Conservation (phyloP, 1,140 invertebrate species). For the Monomorium pharaonis region DNA sequence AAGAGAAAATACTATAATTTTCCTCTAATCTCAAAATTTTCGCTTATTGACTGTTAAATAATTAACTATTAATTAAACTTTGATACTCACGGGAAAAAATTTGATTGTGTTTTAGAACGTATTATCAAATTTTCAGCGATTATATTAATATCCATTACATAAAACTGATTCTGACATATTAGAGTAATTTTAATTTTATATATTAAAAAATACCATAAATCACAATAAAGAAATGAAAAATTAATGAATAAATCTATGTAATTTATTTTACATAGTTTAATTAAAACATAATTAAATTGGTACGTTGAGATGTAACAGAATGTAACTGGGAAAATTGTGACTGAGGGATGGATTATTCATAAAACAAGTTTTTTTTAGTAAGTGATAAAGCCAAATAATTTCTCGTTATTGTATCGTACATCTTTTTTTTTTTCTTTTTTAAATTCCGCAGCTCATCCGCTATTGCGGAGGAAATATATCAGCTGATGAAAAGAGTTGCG, state of each 20-base stretch:
- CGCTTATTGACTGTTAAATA: not conserved
- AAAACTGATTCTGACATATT: not conserved
- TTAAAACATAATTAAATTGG: no score
- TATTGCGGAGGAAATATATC: conserved; percentile 13
- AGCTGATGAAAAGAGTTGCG: conserved; percentile 32
- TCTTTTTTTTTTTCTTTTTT: not conserved
- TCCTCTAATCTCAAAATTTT: no score
- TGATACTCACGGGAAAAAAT: not conserved
- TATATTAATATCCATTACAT: not conserved
- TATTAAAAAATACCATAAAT: not conserved
- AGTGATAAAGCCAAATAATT: conserved; percentile 4
- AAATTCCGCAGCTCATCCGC: not conserved
- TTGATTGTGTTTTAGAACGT: not conserved
- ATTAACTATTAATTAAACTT: not conserved
- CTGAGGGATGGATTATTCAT: not conserved
- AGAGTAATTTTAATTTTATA: not conserved
- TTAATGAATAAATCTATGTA: not conserved
- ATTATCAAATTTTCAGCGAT: not conserved
- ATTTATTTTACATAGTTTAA: not conserved
- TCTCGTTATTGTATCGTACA: not conserved
- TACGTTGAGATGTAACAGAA: not conserved
- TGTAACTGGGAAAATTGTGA: not conserved
- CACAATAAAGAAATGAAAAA: not conserved
- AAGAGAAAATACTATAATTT: no score
- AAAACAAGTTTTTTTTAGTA: not conserved